Evolutionary conservation across 2,113 vertebrate genomes (phyloP).

Genomic region (Pseudois nayaur): DNA sequence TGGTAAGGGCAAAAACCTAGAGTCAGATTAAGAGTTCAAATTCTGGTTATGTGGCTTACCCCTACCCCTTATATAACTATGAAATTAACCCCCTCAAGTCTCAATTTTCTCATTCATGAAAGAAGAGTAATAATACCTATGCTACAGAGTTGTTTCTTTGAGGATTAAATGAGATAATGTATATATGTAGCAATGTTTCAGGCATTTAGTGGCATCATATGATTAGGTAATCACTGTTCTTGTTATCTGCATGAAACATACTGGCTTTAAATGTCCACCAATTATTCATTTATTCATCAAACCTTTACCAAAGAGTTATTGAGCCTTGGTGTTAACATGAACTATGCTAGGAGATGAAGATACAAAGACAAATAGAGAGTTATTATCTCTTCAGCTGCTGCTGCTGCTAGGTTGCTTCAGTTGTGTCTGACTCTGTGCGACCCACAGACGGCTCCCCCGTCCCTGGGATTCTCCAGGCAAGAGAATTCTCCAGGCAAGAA

Average conservation of each 20-base stretch:
- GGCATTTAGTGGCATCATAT: background rate
- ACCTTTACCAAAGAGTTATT: background rate
- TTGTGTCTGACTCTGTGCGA: no score
- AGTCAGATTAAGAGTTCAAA: background rate
- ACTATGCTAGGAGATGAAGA: background rate
- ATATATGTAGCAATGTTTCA: background rate
- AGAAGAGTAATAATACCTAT: background rate
- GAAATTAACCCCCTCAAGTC: slow-evolving; percentile 1
- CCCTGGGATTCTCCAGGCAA: no score
- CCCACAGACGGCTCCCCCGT: no score
- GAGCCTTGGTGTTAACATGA: background rate
- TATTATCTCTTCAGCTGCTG: background rate
- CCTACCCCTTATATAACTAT: background rate
- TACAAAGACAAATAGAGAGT: background rate
- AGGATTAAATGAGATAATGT: background rate
- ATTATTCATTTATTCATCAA: background rate
- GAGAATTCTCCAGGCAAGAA: no score
- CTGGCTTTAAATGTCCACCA: background rate
- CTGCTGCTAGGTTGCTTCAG: no score
- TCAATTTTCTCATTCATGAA: background rate
- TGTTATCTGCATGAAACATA: background rate
- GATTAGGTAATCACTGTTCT: background rate
- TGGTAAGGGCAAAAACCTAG: background rate
- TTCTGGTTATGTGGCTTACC: background rate
- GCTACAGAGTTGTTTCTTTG: background rate